These are phyloP conservation scores for Solenopsis fugax DNA, from an alignment of 1,140 invertebrate species.

Conservation along the genomic window DNA sequence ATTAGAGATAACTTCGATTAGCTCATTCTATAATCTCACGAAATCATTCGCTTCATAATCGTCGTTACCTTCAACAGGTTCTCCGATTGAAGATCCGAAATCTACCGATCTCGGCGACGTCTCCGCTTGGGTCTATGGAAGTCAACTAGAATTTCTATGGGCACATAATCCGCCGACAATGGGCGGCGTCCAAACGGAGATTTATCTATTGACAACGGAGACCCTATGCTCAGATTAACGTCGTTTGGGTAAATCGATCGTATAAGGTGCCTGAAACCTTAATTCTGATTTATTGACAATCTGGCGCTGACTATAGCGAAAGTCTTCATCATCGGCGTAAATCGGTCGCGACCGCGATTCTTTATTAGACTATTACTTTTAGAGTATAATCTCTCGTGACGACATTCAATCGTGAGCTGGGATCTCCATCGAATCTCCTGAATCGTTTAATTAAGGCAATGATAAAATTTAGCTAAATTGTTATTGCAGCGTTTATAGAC, in stretches of 20 bases:
- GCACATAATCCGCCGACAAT: slow-evolving; percentile 71
- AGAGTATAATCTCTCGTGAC: slow-evolving; percentile 50
- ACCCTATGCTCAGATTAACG: slow-evolving; percentile 61
- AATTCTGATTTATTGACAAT: slow-evolving; percentile 71
- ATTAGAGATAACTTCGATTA: slow-evolving; percentile 43
- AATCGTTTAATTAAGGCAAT: slow-evolving; percentile 25
- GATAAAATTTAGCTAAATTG: neutral
- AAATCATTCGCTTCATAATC: slow-evolving; percentile 27
- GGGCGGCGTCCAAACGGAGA: slow-evolving; percentile 68
- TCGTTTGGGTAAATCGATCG: slow-evolving; percentile 60
- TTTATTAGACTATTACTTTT: slow-evolving; percentile 53
- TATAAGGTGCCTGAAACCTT: slow-evolving; percentile 53
- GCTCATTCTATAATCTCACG: slow-evolving; percentile 49
- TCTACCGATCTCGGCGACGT: slow-evolving; percentile 47
- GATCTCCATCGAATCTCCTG: neutral
- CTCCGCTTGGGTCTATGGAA: slow-evolving; percentile 22
- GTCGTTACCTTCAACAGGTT: slow-evolving; percentile 66
- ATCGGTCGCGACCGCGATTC: slow-evolving; percentile 24
- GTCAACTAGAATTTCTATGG: slow-evolving; percentile 58
- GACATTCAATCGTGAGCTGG: neutral
- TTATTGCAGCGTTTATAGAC: neutral
- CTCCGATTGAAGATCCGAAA: slow-evolving; percentile 61
- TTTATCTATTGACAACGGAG: slow-evolving; percentile 65
- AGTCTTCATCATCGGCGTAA: slow-evolving; percentile 60
- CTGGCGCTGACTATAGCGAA: slow-evolving; percentile 23